phyloP scores from a whole-genome alignment of 2,797 vertebrate genomes.

The Bradypodion pumilum region DNA sequence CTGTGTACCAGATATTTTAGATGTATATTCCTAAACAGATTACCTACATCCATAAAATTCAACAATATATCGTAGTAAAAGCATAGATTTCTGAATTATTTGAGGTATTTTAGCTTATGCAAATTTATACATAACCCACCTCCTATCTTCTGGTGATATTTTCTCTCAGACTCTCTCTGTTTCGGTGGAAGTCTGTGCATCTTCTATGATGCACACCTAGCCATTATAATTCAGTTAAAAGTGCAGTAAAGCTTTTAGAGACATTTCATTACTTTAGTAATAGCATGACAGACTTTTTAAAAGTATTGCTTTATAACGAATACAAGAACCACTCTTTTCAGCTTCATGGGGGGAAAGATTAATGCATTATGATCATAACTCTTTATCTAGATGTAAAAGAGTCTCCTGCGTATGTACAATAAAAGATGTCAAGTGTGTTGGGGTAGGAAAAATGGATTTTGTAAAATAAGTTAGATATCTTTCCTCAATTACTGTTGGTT shows the following conservation, averaged over 20 bases:
- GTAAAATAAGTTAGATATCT: slow-evolving; percentile 28
- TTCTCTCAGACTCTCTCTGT: neutral
- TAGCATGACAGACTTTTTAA: slow-evolving; percentile 49
- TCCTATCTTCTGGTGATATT: neutral
- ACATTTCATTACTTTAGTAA: slow-evolving; percentile 41
- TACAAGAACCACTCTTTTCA: neutral
- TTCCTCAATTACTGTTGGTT: neutral
- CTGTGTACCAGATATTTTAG: too few species aligned
- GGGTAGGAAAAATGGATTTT: slow-evolving; percentile 48
- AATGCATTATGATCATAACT: neutral
- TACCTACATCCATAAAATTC: too few species aligned
- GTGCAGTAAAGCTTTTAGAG: neutral
- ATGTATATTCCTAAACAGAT: too few species aligned
- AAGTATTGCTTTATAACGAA: neutral
- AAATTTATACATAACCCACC: neutral
- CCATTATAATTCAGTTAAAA: neutral
- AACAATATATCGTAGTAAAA: too few species aligned
- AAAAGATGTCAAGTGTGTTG: slow-evolving; percentile 53
- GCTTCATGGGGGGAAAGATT: neutral
- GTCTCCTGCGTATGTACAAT: slow-evolving; percentile 44
- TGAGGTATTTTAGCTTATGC: neutral
- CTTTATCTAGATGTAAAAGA: neutral
- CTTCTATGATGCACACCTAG: neutral
- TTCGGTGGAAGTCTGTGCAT: neutral
- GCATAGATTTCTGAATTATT: too few species aligned